Evolutionary conservation across 2,113 vertebrate species (phyloP).

Genomic region (Neotoma lepida): DNA sequence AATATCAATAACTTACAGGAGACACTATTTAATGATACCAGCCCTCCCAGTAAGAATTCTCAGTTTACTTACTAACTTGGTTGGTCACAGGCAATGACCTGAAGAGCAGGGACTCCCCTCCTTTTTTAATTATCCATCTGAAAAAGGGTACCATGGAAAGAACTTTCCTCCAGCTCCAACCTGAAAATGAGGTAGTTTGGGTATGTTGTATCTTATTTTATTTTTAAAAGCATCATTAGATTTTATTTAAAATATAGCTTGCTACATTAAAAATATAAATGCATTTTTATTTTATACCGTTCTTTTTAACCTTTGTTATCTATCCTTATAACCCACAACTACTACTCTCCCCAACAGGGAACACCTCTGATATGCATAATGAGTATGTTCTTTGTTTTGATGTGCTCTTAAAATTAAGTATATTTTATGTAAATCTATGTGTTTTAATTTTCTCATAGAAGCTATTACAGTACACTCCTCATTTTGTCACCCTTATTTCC

Average conservation of each 20-base stretch:
- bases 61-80: background rate
- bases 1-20: background rate
- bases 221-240: background rate
- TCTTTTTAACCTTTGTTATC: background rate
- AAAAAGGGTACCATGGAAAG: background rate
- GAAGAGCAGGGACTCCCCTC: background rate
- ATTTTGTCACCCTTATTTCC: background rate
- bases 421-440: background rate
- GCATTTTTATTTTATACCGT: slow-evolving; percentile 13
- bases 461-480: background rate
- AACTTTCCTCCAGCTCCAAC: background rate
- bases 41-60: slow-evolving; percentile 13
- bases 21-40: background rate
- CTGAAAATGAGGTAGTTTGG: background rate
- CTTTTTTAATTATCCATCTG: background rate
- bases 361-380: background rate
- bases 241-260: background rate
- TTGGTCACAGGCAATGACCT: background rate
- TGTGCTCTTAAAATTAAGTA: background rate
- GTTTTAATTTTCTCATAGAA: background rate
- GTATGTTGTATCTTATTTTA: background rate
- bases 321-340: background rate
- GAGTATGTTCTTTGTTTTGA: background rate
- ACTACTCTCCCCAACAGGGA: background rate
- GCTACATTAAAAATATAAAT: background rate